Evolutionary conservation across 2,113 vertebrate genomes (phyloP).

Genomic region (Pelodiscus sinensis): DNA sequence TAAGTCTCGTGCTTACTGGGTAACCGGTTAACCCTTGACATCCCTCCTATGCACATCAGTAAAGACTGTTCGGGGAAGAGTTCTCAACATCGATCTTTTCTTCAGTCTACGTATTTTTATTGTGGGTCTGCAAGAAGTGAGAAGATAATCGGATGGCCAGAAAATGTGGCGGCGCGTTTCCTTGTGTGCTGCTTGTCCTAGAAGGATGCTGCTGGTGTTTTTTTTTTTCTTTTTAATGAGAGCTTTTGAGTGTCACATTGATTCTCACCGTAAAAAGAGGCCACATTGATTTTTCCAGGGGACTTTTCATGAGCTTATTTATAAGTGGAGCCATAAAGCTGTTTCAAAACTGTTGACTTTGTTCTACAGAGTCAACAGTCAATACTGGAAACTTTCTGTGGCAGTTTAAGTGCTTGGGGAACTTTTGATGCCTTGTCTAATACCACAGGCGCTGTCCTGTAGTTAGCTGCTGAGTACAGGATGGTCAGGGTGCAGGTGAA

Average conservation of each 20-base stretch:
- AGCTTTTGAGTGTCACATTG: conserved; percentile 63
- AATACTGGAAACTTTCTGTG: conserved; percentile 12
- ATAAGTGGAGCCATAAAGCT: conserved; percentile 56
- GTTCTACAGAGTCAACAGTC: conserved; percentile 33
- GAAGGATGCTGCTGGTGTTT: neutral
- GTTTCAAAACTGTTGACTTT: conserved; percentile 64
- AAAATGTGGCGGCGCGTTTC: neutral
- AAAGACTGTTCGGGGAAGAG: neutral
- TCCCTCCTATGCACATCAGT: no score
- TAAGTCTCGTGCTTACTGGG: no score
- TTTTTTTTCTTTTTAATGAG: conserved; percentile 42
- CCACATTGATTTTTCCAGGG: conserved; percentile 37
- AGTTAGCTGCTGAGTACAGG: neutral
- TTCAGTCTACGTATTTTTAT: neutral
- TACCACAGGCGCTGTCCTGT: accelerated
- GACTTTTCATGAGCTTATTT: conserved; percentile 62
- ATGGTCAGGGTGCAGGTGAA: neutral
- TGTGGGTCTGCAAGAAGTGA: neutral
- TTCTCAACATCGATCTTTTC: neutral
- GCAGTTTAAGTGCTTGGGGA: neutral
- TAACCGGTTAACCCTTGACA: no score
- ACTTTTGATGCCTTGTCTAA: neutral
- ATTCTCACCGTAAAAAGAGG: conserved; percentile 68
- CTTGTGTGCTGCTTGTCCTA: neutral
- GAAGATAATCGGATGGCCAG: neutral